Conservation (phyloP, 23 tunicate genomes). For the Botrylloides violaceus region DNA sequence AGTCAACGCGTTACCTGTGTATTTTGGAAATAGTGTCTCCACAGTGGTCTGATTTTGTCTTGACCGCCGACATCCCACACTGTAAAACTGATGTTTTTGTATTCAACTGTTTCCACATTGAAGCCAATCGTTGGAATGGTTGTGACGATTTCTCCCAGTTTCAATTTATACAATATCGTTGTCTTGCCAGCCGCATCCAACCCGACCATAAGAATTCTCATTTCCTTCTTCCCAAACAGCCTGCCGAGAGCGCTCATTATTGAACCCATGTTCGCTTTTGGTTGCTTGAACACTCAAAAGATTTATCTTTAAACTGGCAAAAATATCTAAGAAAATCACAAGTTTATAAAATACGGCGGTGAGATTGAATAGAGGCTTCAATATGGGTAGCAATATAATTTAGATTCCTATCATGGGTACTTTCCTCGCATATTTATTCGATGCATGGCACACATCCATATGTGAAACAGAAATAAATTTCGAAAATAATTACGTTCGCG, state of each 20-base stretch:
- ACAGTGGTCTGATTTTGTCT: conserved; percentile 87
- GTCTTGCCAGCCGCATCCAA: conserved; percentile 53
- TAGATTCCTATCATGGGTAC: too few relatives aligned
- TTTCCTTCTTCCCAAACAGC: conserved; percentile 42
- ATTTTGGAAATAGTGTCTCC: conserved; percentile 98
- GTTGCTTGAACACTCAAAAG: too few relatives aligned
- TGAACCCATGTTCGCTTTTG: conserved; percentile 16
- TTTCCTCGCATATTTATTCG: too few relatives aligned
- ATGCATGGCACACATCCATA: too few relatives aligned
- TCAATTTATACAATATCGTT: conserved; percentile 39
- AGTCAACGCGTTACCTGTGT: too few relatives aligned
- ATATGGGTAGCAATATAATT: too few relatives aligned
- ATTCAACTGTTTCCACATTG: conserved; percentile 95
- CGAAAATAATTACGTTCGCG: background rate
- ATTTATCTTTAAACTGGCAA: too few relatives aligned
- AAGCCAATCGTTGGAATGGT: conserved; percentile 67
- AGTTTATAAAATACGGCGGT: too few relatives aligned
- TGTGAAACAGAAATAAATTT: too few relatives aligned
- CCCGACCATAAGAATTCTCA: conserved; percentile 52
- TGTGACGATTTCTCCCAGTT: conserved; percentile 49
- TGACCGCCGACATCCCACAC: conserved; percentile 99
- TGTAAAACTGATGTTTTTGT: conserved; percentile 96
- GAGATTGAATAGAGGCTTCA: too few relatives aligned
- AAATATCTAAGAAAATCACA: too few relatives aligned
- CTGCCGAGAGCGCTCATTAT: conserved; percentile 20